phyloP scores from a whole-genome alignment of 2,797 vertebrate genomes.

The Micrastur ruficollis region DNA sequence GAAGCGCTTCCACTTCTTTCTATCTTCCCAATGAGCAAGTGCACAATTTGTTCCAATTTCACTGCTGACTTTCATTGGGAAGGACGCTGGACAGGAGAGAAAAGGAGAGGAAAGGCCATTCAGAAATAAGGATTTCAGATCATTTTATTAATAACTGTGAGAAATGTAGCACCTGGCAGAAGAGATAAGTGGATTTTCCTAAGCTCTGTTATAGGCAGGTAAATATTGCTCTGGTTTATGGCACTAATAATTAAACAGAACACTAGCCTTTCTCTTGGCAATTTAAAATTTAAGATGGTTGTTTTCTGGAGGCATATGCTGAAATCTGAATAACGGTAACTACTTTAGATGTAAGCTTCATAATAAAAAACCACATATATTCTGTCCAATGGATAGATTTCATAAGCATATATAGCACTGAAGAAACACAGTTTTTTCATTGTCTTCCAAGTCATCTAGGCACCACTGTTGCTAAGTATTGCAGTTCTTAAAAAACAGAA shows the following conservation, averaged over 20 bases:
- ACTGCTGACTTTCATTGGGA: not conserved
- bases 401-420: not conserved
- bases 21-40: not conserved
- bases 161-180: constrained; percentile 75
- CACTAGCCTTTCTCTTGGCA: constrained; percentile 15
- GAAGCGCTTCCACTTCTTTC: not conserved
- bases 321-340: not conserved
- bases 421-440: not conserved
- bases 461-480: not conserved
- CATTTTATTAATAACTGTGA: constrained; percentile 68
- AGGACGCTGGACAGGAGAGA: not conserved
- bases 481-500: not conserved
- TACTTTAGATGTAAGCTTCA: not conserved
- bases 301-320: not conserved
- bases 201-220: constrained; percentile 54
- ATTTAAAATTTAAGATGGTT: constrained; percentile 8
- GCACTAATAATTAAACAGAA: constrained; percentile 79
- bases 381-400: not conserved
- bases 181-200: constrained; percentile 72
- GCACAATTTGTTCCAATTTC: not conserved
- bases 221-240: constrained; percentile 75
- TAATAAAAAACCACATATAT: not conserved
- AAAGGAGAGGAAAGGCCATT: not conserved
- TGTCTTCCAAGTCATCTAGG: not conserved
- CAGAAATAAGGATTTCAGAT: constrained; percentile 44